phyloP scores from a whole-genome alignment of 2,888 invertebrate species.

The Apodemia zela region DNA sequence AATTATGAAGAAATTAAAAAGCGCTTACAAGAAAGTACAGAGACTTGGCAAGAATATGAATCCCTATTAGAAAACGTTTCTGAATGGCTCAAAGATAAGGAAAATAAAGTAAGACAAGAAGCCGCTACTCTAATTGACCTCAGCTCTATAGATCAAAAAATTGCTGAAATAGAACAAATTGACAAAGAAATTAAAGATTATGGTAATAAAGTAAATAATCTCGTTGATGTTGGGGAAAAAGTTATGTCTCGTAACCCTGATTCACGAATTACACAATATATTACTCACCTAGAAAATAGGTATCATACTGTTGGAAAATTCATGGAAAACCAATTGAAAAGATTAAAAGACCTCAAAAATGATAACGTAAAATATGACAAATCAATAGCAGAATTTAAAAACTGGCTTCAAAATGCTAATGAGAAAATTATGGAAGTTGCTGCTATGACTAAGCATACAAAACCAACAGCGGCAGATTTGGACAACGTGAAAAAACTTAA shows the following conservation, averaged over 20 bases:
- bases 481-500: constrained; percentile 87
- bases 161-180: constrained; percentile 82
- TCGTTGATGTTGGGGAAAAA: constrained; percentile 85
- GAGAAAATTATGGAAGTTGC: constrained; percentile 86
- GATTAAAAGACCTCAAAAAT: constrained; percentile 84
- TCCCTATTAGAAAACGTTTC: constrained; percentile 86
- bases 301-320: constrained; percentile 88
- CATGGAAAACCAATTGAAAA: constrained; percentile 84
- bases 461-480: constrained; percentile 87
- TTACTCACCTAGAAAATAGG: constrained; percentile 87
- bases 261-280: constrained; percentile 89
- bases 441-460: constrained; percentile 86
- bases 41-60: constrained; percentile 91
- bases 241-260: constrained; percentile 90
- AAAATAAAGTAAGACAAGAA: constrained; percentile 87
- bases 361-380: constrained; percentile 85
- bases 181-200: constrained; percentile 83
- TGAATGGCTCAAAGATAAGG: constrained; percentile 89
- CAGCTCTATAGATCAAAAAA: constrained; percentile 84
- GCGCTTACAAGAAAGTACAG: constrained; percentile 85
- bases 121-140: constrained; percentile 86
- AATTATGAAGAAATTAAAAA: constrained; percentile 85
- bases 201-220: constrained; percentile 83
- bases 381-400: constrained; percentile 84
- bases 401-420: constrained; percentile 89